Conservation (phyloP, 1,140 invertebrate species). For the Papilio polytes region DNA sequence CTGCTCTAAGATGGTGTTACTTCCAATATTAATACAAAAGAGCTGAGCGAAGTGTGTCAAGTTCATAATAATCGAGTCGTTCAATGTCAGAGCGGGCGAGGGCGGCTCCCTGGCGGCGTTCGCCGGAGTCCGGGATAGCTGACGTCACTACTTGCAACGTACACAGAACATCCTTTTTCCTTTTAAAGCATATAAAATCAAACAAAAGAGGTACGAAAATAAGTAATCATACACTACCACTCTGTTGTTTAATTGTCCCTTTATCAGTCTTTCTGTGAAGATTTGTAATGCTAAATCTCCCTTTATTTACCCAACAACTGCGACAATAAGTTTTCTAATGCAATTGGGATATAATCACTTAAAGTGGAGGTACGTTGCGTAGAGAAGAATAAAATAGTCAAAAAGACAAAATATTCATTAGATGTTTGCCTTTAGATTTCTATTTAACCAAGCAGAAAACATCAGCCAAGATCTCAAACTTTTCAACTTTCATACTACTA, state of each 20-base stretch:
- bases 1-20: constrained; percentile 12
- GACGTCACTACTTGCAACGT: constrained; percentile 51
- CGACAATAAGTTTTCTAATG: too few relatives aligned
- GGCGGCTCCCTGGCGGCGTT: constrained; percentile 61
- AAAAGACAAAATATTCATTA: background rate
- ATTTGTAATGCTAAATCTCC: too few relatives aligned
- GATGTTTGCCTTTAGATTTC: background rate
- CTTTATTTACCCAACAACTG: too few relatives aligned
- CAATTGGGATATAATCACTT: too few relatives aligned
- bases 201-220: background rate
- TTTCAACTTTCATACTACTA: background rate
- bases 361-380: background rate
- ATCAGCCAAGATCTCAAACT: background rate
- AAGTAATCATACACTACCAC: too few relatives aligned
- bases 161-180: constrained; percentile 38
- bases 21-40: constrained; percentile 21
- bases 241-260: too few relatives aligned
- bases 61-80: constrained; percentile 55
- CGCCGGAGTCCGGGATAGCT: constrained; percentile 57
- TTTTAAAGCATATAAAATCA: background rate
- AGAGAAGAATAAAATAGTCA: background rate
- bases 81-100: constrained; percentile 53
- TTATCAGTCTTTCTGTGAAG: background rate
- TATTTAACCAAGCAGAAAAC: constrained; percentile 1
- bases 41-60: constrained; percentile 50